Evolutionary conservation across 1,140 invertebrate species (phyloP), one percentile per base, ranked within the genome.

Genomic region (Bombus fervidus): DNA sequence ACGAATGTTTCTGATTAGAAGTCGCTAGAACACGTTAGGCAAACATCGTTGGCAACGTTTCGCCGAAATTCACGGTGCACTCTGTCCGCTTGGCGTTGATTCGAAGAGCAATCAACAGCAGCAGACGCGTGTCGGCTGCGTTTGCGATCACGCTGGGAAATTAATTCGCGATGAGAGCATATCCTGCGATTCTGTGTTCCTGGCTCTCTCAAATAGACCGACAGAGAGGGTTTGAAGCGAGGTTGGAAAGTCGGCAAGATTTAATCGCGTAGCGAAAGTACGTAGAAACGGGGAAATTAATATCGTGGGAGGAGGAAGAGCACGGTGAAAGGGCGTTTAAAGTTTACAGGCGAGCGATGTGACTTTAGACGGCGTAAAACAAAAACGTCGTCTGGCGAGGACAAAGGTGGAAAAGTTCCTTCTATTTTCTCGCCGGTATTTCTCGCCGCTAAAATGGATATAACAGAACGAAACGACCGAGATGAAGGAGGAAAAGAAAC

Each of bases 271-370:
- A n/a, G 15, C 13, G 69, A 53, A 62, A 43, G 64, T 25, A 47
- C 41, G 4, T 3, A 0, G 47, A 53, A 22, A 53, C 47, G 31
- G 62, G 34, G 4, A 62, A 62, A 62, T 62, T 62, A 62, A 28
- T 62, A 62, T 62, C 12, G 25, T 13, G n/a, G 28, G 69, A 68
- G 78, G 68, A 76, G 79, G 47, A 31, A 64, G 71, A 18, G 68
- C 28, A 28, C 68, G 78, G 53, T 73, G 83, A 87, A 66, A 82
- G 64, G 86, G 39, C 39, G 84, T 79, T 85, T 81, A 86, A 87
- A 85, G 72, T 86, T 81, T 53, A 78, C 64, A 37, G 47, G 41
- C 47, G 43, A 68, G 39, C 37, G 3, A 25, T 18, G 39, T 25
- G 81, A 34, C n/a, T 73, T 85, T 68, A 43, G 31, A 68, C 28